Base-by-base conservation (phyloP, 2,113 vertebrate species). In the Butorides virescens region DNA sequence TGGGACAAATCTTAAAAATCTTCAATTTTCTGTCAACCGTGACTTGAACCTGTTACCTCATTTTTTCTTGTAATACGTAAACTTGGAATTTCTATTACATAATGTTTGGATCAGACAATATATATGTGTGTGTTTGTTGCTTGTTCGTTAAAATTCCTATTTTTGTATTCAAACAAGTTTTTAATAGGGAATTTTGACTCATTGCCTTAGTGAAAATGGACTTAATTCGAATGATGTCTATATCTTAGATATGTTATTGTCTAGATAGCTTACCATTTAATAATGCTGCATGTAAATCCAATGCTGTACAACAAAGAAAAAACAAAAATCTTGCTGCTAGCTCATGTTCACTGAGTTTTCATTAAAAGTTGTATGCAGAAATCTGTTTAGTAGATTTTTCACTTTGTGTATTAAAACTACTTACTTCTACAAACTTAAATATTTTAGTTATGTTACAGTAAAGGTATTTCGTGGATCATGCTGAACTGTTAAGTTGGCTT, bases 321-420 rank as follows among this genome's bases (percentile, higher is more conserved):
- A 66, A 70, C 34, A 82, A 59, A 94, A 74, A 65, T 77, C 71
- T 95, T 95, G 86, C 92, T 97, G 68, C 75, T 80, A 96, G 66
- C 58, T 93, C 13, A 2, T 98, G 93, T 96, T 86, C 37, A 91
- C n/a, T 52, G 90, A 86, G 81, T 95, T 95, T 56, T 97, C 82
- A 97, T 98, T 98, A 98, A 98, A 98, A 81, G 36, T 76, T 95
- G 16, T 95, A 39, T 79, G 15, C 53, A 96, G 90, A 98, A 97
- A 96, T 95, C 42, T 88, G 66, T 95, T 95, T 58, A 96, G 79
- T 97, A 96, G 75, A 93, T 96, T 97, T 96, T 97, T 98, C 96
- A 76, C 80, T 90, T 44, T 91, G 14, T 91, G 13, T 96, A 20
- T 82, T 65, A 66, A 59, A 96, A 19, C 73, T 76, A 68, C 30